Conservation (phyloP, 1,140 invertebrate species). For the Andricus grossulariae region DNA sequence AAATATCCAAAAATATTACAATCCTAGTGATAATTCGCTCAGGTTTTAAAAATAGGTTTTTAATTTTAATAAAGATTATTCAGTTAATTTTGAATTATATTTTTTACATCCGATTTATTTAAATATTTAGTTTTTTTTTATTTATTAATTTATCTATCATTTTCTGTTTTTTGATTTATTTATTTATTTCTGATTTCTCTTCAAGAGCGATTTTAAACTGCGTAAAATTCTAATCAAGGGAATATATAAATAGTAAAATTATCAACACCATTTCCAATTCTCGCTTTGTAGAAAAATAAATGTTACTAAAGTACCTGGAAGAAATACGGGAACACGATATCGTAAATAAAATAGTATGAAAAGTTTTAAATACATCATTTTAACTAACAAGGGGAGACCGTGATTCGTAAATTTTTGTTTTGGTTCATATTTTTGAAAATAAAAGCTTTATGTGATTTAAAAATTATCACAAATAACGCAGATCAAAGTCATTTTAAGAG, state of each 20-base stretch:
- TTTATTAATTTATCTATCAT: background rate
- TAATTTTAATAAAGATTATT: background rate
- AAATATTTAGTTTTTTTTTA: background rate
- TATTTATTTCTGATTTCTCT: background rate
- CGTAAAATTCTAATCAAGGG: conserved; percentile 7
- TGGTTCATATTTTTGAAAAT: no score
- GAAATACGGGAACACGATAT: conserved; percentile 13
- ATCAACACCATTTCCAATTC: conserved; percentile 4
- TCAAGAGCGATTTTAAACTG: background rate
- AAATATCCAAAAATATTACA: conserved; percentile 3
- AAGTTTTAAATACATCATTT: background rate
- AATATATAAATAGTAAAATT: background rate
- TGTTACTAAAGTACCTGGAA: conserved; percentile 24
- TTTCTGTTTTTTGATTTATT: background rate
- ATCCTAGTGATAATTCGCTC: background rate
- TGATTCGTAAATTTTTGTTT: no score
- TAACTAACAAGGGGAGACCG: no score
- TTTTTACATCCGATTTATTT: no score
- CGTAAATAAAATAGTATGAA: background rate
- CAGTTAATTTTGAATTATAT: no score
- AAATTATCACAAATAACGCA: no score
- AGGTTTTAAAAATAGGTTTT: conserved; percentile 19
- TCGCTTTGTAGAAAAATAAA: conserved; percentile 11
- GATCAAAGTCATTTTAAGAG: no score
- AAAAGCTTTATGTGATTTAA: no score